Evolutionary conservation across 2,113 vertebrate species (phyloP).

Genomic region (Hypocryptadius cinnamomeus): DNA sequence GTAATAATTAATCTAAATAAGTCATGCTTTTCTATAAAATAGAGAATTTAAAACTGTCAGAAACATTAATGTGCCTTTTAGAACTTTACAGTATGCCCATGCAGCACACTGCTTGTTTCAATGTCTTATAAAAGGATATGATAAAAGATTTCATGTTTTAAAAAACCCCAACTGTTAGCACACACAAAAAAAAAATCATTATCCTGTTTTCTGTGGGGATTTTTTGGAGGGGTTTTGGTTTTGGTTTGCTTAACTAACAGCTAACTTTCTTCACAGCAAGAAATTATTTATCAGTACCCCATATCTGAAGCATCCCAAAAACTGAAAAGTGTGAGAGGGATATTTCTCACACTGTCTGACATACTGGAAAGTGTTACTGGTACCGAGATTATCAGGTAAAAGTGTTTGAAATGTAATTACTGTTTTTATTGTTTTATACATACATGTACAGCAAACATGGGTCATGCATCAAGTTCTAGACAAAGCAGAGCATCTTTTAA

Average conservation of each 20-base stretch:
- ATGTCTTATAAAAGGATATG: neutral
- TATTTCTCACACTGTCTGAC: slow-evolving; percentile 95
- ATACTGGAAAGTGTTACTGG: slow-evolving; percentile 93
- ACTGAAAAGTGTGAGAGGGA: slow-evolving; percentile 88
- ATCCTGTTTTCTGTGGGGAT: neutral
- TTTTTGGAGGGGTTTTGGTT: neutral
- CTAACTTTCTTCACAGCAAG: slow-evolving; percentile 77
- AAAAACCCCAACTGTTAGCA: neutral
- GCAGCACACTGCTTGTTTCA: neutral
- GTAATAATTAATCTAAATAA: neutral
- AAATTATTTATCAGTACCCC: slow-evolving; percentile 94
- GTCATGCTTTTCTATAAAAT: neutral
- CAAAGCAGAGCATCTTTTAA: neutral
- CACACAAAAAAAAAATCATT: neutral
- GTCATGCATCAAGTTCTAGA: neutral
- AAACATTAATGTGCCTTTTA: neutral
- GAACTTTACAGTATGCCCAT: neutral
- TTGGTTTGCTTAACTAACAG: slow-evolving; percentile 21
- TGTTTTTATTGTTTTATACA: neutral
- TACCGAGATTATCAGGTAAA: slow-evolving; percentile 86
- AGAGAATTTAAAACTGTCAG: neutral
- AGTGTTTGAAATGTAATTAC: neutral
- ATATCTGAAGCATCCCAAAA: slow-evolving; percentile 83
- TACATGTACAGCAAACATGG: neutral
- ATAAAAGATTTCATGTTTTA: neutral